Evolutionary conservation across 2,888 invertebrate genomes (phyloP), one percentile per base, ranked within the genome.

Genomic region (Harpalus rufipes): DNA sequence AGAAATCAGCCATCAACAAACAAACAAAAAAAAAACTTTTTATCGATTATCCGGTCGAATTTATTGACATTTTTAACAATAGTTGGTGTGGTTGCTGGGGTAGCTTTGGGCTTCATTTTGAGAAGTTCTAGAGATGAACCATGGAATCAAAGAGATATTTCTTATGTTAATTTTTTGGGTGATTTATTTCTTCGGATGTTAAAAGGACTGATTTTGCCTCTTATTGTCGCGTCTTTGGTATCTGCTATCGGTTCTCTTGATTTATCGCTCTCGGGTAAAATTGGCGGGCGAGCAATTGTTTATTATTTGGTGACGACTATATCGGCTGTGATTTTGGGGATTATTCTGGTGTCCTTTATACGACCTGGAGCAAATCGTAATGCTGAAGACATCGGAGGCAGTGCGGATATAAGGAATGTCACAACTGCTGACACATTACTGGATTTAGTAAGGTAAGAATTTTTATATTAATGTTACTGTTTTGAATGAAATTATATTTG

Each of bases 171-270:
- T 87, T 95, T 94, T 89, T 91, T 94, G 1, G 95, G 95, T 32
- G 95, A 96, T 88, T 90, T 96, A 74, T 95, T 96, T 88, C 92
- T 96, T 87, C 92, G 94, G 86, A 95, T 96, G 94, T 92, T 96
- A 81, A 95, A 95, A 90, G 93, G 94, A 85, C 92, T 96, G 85
- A 96, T 96, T 87, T 90, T 96, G 76, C 96, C 96, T 0, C 92
- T 96, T 86, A 94, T 96, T 86, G 91, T 94, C n/a, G 92, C 94
- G 1, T 94, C 94, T 12, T 92, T 95, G 86, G 92, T 96, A 72
- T 93, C 95, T 3, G 95, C 95, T 16, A 93, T 95, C 86, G 95
- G 95, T 12, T 93, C 93, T 68, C 91, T 96, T 87, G 95, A 96
- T 90, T 92, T 95, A 25, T 92, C 92, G 59, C 91, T 95, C 51